Evolutionary conservation across 2,888 invertebrate genomes (phyloP), one percentile per base, ranked within the genome.

Genomic region (Euspilapteryx auroguttella): DNA sequence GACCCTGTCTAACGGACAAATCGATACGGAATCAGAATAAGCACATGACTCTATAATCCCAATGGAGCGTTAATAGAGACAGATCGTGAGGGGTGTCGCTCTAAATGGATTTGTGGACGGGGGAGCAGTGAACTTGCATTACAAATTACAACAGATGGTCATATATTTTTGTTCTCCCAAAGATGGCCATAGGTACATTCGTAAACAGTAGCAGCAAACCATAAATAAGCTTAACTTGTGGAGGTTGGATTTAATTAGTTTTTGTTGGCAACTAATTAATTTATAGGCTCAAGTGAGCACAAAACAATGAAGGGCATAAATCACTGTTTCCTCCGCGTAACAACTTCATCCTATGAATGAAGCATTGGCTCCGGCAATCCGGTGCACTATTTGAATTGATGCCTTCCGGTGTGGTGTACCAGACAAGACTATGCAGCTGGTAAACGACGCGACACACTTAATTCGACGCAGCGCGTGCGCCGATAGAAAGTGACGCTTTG

Each of bases 291-390:
- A n/a, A n/a, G n/a, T 45, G 47, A 46, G 49, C 51, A 57, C 65
- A 61, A 69, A 69, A 71, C 73, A 73, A 71, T 71, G 59, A 62
- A 65, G 52, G 55, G 55, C 63, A 55, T 75, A 75, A 75, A 75
- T 71, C 73, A 66, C 57, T 36, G 65, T 49, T 68, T 73, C 71
- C 73, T 68, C 54, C 50, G 47, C 55, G 45, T 55, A 65, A 65
- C 64, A 57, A 68, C 58, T 51, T 56, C 69, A 62, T 71, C 71
- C 71, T 64, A n/a, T n/a, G 63, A 62, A 47, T 45, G 51, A 52
- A 55, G 56, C 46, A 62, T 61, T 55, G 56, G 63, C 56, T 55
- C 62, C 51, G 58, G 63, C 69, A 58, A 71, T 65, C 64, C 64
- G 50, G 54, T 58, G 58, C 59, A 61, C 66, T 66, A 65, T 68